phyloP scores from a whole-genome alignment of 2,888 invertebrate genomes.

The Ophion obscuratus region DNA sequence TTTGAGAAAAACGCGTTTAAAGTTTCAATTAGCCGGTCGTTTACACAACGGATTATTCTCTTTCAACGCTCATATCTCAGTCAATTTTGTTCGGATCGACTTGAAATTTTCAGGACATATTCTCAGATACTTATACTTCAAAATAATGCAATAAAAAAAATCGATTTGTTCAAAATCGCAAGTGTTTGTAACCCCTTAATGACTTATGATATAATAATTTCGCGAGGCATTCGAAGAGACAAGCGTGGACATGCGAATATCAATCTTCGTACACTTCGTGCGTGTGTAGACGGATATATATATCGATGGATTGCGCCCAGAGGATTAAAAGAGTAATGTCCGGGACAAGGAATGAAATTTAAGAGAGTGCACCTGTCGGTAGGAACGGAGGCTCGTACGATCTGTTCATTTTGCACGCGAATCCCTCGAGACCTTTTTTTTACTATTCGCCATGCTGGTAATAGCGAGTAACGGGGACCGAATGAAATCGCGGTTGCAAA shows the following conservation, averaged over 20 bases:
- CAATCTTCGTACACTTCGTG: constrained; percentile 43
- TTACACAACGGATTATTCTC: no score
- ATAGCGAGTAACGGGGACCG: not conserved
- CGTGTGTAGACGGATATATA: not conserved
- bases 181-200: no score
- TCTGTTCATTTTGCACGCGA: constrained; percentile 47
- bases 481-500: constrained; percentile 13
- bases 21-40: no score
- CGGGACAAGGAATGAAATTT: constrained; percentile 29
- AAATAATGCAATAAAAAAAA: no score
- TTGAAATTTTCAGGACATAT: no score
- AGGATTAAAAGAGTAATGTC: constrained; percentile 19
- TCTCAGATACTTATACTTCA: no score
- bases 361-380: constrained; percentile 33
- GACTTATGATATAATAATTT: constrained; percentile 15
- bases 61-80: no score
- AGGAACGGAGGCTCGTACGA: not conserved
- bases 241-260: constrained; percentile 50
- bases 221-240: constrained; percentile 1
- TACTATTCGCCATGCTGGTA: not conserved
- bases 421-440: constrained; percentile 23
- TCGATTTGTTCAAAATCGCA: no score
- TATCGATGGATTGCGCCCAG: not conserved
- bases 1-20: no score
- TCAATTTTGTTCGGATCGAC: no score